A percentile compares a stretch with the other conserved stretches of the same genome.
phyloP scores from a whole-genome alignment of 2,113 vertebrate species.

The Passer domesticus region DNA sequence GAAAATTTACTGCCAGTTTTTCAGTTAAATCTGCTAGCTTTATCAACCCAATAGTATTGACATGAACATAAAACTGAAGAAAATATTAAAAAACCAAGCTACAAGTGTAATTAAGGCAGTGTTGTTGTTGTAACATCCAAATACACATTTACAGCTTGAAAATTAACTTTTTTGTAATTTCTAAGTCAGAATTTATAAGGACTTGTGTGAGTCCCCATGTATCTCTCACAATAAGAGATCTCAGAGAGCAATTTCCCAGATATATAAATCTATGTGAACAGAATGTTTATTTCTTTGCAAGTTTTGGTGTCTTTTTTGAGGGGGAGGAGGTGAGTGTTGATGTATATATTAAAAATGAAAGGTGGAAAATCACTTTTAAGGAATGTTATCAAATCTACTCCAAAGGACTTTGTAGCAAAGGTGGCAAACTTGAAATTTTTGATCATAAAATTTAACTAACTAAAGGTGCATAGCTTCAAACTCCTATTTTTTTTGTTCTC shows the following conservation, averaged over 20 bases:
- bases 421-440: not conserved
- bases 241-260: not conserved
- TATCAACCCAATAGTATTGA: constrained; percentile 21
- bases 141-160: not conserved
- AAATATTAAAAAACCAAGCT: not conserved
- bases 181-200: not conserved
- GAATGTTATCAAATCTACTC: not conserved
- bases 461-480: not conserved
- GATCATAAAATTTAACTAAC: not conserved
- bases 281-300: not conserved
- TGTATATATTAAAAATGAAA: not conserved
- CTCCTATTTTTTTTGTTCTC: not conserved
- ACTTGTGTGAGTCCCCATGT: not conserved
- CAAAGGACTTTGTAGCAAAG: not conserved
- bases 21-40: constrained; percentile 1
- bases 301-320: not conserved
- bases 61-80: not conserved
- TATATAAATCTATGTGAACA: not conserved
- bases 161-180: constrained; percentile 11
- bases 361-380: not conserved
- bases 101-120: constrained; percentile 46
- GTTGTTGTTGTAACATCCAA: not conserved
- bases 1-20: constrained; percentile 13
- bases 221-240: not conserved
- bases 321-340: rapidly evolving